Evolutionary conservation across 2,113 vertebrate genomes (phyloP).

Genomic region (Centropristis striata): DNA sequence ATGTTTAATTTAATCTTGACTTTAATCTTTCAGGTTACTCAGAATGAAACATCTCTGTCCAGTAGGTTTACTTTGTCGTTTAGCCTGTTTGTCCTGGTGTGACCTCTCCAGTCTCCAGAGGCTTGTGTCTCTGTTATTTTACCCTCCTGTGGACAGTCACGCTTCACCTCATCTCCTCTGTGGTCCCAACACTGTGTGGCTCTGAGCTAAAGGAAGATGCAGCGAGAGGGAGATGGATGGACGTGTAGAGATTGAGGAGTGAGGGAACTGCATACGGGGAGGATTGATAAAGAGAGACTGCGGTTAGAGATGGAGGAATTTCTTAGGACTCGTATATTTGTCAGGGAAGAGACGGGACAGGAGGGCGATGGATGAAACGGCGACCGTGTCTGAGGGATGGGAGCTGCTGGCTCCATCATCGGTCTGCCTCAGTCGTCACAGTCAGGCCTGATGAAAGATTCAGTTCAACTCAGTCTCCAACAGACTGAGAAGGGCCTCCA

Average conservation of each 20-base stretch:
- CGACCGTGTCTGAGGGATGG: constrained; percentile 35
- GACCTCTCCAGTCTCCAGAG: not conserved
- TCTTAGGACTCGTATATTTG: constrained; percentile 7
- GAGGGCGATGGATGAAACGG: constrained; percentile 27
- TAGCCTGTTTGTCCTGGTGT: not conserved
- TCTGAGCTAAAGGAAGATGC: not conserved
- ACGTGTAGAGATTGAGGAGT: not conserved
- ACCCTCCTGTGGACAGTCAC: not conserved
- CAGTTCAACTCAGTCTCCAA: constrained; percentile 52
- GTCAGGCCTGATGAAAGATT: constrained; percentile 65
- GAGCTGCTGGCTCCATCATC: constrained; percentile 23
- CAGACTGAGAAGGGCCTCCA: constrained; percentile 10
- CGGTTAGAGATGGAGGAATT: constrained; percentile 28
- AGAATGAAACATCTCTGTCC: not conserved
- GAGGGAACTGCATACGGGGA: not conserved
- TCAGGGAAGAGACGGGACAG: constrained; percentile 1
- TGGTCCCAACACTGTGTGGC: not conserved
- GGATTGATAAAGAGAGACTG: constrained; percentile 34
- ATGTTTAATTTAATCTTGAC: no score
- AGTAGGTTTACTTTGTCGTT: no score
- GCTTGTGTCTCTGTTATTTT: not conserved
- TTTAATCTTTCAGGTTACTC: not conserved
- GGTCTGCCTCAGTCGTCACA: constrained; percentile 17
- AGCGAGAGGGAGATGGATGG: constrained; percentile 10
- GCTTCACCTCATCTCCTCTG: not conserved